A percentile compares a stretch with the other conserved stretches of the same genome.
Conservation (phyloP, 2,797 vertebrate species). For the Valencia hispanica region DNA sequence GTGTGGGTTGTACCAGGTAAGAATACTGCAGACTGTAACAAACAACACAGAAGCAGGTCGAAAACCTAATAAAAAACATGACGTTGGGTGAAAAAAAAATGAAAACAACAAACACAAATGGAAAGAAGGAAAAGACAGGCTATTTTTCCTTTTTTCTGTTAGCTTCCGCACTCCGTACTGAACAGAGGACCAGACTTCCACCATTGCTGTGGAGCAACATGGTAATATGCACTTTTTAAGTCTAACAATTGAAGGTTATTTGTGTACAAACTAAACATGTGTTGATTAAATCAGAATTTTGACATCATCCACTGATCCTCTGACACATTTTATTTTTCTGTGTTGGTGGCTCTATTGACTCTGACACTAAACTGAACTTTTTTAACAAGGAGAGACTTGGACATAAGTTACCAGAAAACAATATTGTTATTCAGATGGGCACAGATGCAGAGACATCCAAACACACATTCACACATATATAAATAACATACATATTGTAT, state of each 20-base stretch:
- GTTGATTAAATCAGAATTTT: conserved; percentile 40
- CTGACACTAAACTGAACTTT: conserved; percentile 51
- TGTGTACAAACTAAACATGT: conserved; percentile 41
- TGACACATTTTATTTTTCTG: conserved; percentile 13
- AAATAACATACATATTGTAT: conserved; percentile 40
- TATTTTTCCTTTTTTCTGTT: conserved; percentile 68
- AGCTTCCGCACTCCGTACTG: conserved; percentile 73
- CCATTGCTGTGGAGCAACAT: conserved; percentile 41
- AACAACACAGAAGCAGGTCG: conserved; percentile 60
- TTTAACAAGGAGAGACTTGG: conserved; percentile 39
- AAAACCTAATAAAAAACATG: conserved; percentile 30
- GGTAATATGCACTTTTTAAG: conserved; percentile 25
- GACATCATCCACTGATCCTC: conserved; percentile 46
- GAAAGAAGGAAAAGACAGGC: conserved; percentile 20
- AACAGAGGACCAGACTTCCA: conserved; percentile 75
- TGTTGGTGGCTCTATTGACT: conserved; percentile 42
- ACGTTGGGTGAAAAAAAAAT: neutral
- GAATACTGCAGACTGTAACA: conserved; percentile 75
- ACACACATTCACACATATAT: conserved; percentile 23
- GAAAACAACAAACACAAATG: conserved; percentile 17
- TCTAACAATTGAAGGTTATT: conserved; percentile 32
- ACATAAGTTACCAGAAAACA: conserved; percentile 46
- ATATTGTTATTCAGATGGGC: conserved; percentile 32
- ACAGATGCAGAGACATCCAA: conserved; percentile 31
- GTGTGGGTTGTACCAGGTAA: conserved; percentile 57